Percentiles rank a stretch among this genome's conserved stretches.
These are phyloP conservation scores for Mixornis gularis DNA, from an alignment of 2,113 vertebrate species.

Conservation along the genomic window DNA sequence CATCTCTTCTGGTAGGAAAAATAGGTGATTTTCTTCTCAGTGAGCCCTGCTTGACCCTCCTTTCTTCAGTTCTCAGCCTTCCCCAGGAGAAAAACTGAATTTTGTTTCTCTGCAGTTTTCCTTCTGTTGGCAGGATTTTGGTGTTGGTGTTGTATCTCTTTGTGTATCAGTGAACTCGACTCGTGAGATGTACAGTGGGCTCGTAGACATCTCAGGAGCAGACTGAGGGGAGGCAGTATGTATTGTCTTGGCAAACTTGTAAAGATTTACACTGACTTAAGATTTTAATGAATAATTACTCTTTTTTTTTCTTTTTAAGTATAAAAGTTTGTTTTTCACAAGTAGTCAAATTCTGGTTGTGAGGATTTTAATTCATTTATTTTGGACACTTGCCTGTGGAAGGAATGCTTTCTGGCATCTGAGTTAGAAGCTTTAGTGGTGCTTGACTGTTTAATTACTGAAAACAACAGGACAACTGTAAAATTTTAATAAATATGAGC, in stretches of 20 bases:
- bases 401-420: not conserved
- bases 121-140: not conserved
- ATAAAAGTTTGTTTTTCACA: not conserved
- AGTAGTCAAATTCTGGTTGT: not conserved
- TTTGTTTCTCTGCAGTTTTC: not conserved
- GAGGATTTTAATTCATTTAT: not conserved
- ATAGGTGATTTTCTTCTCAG: not conserved
- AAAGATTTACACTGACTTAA: not conserved
- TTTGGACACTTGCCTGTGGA: not conserved
- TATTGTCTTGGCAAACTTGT: not conserved
- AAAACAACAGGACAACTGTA: not conserved
- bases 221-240: not conserved
- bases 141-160: not conserved
- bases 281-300: not conserved
- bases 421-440: not conserved
- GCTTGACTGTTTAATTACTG: conserved; percentile 14
- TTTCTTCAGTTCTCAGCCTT: not conserved
- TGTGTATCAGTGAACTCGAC: accelerated
- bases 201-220: not conserved
- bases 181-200: not conserved
- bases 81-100: not conserved
- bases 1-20: not conserved
- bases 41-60: not conserved
- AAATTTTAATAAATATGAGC: conserved; percentile 27
- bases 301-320: not conserved